phyloP scores from a whole-genome alignment of 2,888 invertebrate species.

The Cerceris rybyensis region DNA sequence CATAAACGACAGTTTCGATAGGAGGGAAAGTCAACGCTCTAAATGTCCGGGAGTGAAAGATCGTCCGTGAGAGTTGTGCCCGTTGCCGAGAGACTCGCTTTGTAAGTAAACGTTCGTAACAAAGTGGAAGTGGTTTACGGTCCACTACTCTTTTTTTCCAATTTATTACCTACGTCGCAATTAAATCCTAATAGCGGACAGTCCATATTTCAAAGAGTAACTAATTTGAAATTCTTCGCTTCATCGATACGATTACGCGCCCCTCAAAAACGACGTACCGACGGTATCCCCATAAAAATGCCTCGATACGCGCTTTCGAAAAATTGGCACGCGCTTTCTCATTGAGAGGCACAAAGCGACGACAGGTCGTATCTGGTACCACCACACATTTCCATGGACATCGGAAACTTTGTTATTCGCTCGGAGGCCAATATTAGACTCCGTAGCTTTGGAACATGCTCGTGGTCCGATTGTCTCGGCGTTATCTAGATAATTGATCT shows the following conservation, averaged over 20 bases:
- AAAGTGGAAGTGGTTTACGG: conserved; percentile 51
- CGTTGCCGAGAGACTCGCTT: conserved; percentile 33
- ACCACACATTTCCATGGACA: neutral
- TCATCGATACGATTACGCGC: conserved; percentile 13
- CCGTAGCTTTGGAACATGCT: neutral
- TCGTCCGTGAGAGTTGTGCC: conserved; percentile 63
- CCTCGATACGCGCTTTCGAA: conserved; percentile 41
- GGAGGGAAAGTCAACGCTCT: conserved; percentile 69
- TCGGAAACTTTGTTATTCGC: neutral
- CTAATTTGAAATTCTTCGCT: conserved; percentile 7
- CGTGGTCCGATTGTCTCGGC: conserved; percentile 38
- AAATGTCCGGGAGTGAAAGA: conserved; percentile 69
- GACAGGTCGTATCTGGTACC: conserved; percentile 3
- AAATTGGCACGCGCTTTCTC: conserved; percentile 46
- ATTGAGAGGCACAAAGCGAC: neutral
- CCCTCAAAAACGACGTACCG: conserved; percentile 31
- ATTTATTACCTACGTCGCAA: conserved; percentile 36
- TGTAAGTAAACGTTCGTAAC: conserved; percentile 50
- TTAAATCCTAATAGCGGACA: conserved; percentile 27
- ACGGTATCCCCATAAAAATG: conserved; percentile 14
- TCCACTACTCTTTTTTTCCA: conserved; percentile 41
- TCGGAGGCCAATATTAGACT: neutral
- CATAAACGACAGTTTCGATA: conserved; percentile 66
- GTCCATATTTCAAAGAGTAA: neutral
- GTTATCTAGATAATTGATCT: conserved; percentile 64